Base-by-base conservation (phyloP, 2,113 vertebrate genomes). In the Romanogobio albipinnatus region DNA sequence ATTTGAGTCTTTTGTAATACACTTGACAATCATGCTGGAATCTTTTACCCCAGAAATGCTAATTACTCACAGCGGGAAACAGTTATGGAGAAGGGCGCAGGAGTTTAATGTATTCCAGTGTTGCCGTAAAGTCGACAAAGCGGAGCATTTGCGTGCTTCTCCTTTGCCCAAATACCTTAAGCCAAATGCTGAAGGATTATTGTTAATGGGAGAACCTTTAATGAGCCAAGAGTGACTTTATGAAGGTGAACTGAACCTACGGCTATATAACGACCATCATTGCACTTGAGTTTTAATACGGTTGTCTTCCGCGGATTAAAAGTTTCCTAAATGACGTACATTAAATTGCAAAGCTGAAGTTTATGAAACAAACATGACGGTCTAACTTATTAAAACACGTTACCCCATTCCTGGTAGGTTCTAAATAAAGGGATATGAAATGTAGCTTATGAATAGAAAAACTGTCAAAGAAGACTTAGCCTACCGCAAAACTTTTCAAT, bases 1-100 rank as follows among this genome's bases (percentile, higher is more conserved):
- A 87, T 89, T 87, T 87, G 79, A 71, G 78, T 81, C 79, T 88
- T 85, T 82, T 84, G 74, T 84, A 82, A 84, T 89, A 85, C 84
- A 86, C 84, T 89, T 89, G 86, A 89, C 87, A 89, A 89, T 89
- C 89, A 89, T 80, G 85, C 82, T 87, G 86, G 87, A 89, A 88
- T 91, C 87, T 89, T 90, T 90, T 81, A 87, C 84, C 89, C 77
- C 85, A 81, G 82, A 90, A 90, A 91, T 91, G 90, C 88, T 91
- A 90, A 91, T 91, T 90, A 86, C 85, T 89, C 90, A 86, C 89
- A 89, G 90, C 87, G 88, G 90, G 90, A 88, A 88, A 86, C 85
- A 85, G 86, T 89, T 88, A 85, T 83, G 73, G 87, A 87, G 83
- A 88, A 89, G 89, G 88, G 88, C 88, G 85, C 81, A 59, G 22